phyloP scores from a whole-genome alignment of 2,797 vertebrate genomes.

The Aphelocoma californica region DNA sequence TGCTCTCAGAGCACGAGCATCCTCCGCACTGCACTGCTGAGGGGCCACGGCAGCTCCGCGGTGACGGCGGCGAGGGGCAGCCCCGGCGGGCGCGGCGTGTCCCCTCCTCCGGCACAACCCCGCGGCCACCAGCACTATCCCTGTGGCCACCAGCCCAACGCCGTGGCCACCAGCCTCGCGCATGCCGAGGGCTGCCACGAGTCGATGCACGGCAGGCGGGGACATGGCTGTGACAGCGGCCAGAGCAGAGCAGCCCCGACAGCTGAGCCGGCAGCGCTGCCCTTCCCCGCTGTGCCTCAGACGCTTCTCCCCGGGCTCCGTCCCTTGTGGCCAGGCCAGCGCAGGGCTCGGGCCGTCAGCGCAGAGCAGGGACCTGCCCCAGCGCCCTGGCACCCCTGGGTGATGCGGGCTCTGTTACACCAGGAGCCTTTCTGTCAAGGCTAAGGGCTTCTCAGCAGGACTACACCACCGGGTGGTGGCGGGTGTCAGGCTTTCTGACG shows the following conservation, averaged over 20 bases:
- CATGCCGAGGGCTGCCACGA: background rate
- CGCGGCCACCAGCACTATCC: background rate
- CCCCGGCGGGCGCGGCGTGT: background rate
- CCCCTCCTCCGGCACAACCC: background rate
- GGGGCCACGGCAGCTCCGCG: background rate
- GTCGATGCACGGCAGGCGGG: accelerated
- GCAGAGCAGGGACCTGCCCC: background rate
- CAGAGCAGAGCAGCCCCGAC: background rate
- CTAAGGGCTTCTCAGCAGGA: background rate
- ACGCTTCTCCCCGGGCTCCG: accelerated
- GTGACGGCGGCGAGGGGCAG: accelerated
- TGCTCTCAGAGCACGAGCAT: background rate
- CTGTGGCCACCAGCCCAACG: accelerated
- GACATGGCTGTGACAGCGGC: accelerated
- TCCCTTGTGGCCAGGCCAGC: background rate
- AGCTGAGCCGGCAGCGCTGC: accelerated
- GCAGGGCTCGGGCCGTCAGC: background rate
- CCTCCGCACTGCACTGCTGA: background rate
- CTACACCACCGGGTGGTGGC: accelerated
- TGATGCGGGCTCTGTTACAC: no score
- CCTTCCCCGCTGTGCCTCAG: background rate
- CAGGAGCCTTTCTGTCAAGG: background rate
- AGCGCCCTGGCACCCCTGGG: background rate
- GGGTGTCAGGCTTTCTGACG: background rate
- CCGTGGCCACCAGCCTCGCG: accelerated